Base-by-base conservation (phyloP, 2,797 vertebrate genomes). In the Hirundo rustica region DNA sequence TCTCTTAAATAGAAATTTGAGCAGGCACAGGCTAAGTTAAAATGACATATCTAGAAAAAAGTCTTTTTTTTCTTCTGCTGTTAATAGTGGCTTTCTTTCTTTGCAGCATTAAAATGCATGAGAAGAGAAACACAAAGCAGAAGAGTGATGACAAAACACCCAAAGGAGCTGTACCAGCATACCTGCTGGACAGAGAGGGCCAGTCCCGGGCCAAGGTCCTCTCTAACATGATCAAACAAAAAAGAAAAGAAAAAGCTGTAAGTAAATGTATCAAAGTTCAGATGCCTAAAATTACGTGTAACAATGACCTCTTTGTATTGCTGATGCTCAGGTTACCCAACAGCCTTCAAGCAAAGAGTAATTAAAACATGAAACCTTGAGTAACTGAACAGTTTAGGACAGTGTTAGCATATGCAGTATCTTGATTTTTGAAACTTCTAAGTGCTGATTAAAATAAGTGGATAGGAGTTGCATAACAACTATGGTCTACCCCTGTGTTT, bases 141-240 rank as follows among this genome's bases (percentile, higher is more conserved):
- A 99, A 99, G 98, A 98, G 98, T n/a, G 99, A 99, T 36, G 99
- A 99, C 20, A 99, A 99, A 96, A 99, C 99, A 12, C 99, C 99
- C n/a, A 98, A 99, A 92, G 99, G 99, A 94, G 99, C 99, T 23
- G 98, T 99, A 7, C 99, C 99, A 57, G 99, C 99, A 5, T 99
- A 99, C 93, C 97, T 99, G 86, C 96, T 99, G 94, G 99, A 99
- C 98, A 98, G 99, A 98, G 99, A 99, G 82, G 99, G 99, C 30
- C 99, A 99, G 87, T 98, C 98, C 12, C 97, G 98, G 5, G 99
- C 99, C 75, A 99, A 99, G 96, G 99, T 99, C 70, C 98, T 99
- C n/a, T 99, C 99, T 86, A 99, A 99, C 97, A 99, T 99, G 99
- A 99, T 99, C 97, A 99, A 99, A 96, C 99, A 99, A 97, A 99